These are phyloP conservation scores for Epinephelus fuscoguttatus DNA, from an alignment of 2,113 vertebrate genomes.

Conservation along the genomic window DNA sequence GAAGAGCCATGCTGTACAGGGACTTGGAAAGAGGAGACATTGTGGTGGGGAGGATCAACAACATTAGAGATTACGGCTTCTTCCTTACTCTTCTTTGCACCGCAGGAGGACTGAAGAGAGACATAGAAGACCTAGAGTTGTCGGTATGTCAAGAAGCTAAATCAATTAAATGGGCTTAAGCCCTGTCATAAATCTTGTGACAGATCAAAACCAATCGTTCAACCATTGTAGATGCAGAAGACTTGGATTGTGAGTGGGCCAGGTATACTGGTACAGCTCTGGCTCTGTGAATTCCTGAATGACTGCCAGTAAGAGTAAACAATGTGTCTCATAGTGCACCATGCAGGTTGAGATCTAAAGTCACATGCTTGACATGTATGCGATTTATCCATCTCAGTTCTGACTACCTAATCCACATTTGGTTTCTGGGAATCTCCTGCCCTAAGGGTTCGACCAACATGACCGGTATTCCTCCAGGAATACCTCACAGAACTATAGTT, in stretches of 20 bases:
- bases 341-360: not conserved
- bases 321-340: not conserved
- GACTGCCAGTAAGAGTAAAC: not conserved
- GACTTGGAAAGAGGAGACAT: slow-evolving; percentile 94
- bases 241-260: not conserved
- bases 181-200: not conserved
- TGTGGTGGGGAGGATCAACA: slow-evolving; percentile 93
- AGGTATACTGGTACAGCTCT: not conserved
- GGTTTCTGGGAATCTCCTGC: not conserved
- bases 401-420: not conserved
- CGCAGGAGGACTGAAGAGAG: slow-evolving; percentile 89
- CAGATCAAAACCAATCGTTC: not conserved
- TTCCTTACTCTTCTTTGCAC: slow-evolving; percentile 94
- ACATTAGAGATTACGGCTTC: slow-evolving; percentile 96
- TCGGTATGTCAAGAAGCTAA: slow-evolving; percentile 82
- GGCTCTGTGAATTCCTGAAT: not conserved
- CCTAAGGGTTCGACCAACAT: not conserved
- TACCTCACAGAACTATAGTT: not conserved
- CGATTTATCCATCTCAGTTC: not conserved
- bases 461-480: not conserved
- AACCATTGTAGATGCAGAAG: not conserved
- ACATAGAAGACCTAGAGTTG: slow-evolving; percentile 93
- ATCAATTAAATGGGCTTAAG: not conserved
- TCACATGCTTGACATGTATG: not conserved
- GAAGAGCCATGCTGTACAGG: slow-evolving; percentile 91